Conservation (phyloP, 2,888 invertebrate genomes). For the Agonopterix arenella region DNA sequence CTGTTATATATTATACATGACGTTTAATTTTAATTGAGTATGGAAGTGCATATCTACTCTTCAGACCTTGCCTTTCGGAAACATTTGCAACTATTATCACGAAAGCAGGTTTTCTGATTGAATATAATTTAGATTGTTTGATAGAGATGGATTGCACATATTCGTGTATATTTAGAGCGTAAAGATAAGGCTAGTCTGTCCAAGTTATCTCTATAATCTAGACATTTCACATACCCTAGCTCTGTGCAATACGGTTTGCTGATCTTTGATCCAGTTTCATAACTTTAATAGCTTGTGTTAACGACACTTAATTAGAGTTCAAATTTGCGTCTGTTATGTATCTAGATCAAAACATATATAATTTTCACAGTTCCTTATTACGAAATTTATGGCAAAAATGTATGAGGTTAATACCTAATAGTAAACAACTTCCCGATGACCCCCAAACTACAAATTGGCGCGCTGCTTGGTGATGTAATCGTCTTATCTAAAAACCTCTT, state of each 20-base stretch:
- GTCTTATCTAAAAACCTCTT: no score
- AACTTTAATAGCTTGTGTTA: neutral
- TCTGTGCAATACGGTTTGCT: neutral
- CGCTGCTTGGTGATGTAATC: no score
- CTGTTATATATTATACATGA: no score
- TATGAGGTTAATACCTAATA: no score
- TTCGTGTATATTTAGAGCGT: constrained; percentile 5
- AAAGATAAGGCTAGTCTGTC: constrained; percentile 4
- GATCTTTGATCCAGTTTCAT: neutral
- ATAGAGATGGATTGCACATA: neutral
- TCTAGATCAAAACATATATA: neutral
- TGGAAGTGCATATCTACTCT: no score
- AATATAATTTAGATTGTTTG: neutral
- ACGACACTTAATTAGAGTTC: neutral
- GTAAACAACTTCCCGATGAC: no score
- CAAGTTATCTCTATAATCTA: constrained; percentile 6
- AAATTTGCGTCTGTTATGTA: neutral
- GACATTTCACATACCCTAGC: neutral
- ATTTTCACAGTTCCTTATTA: neutral
- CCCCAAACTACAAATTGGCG: no score
- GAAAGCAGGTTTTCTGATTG: no score
- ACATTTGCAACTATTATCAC: no score
- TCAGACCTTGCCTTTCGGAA: no score
- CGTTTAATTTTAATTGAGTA: no score
- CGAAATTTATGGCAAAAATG: neutral